Conservation (phyloP, 2,888 invertebrate species). For the Plemyria rubiginata region DNA sequence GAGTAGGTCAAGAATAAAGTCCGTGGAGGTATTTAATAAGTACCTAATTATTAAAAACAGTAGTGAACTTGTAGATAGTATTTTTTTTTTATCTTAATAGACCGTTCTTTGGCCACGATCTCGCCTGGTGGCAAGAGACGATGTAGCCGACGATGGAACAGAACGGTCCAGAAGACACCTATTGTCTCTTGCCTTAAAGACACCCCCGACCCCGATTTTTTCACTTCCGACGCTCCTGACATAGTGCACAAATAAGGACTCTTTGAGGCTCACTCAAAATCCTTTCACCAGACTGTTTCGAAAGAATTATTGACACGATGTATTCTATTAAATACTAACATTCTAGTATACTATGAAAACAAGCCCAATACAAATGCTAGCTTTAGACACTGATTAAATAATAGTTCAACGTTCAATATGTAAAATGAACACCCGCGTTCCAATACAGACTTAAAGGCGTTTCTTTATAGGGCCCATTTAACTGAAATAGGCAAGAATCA, state of each 20-base stretch:
- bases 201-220: no score
- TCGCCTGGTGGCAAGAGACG: no score
- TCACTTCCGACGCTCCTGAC: background rate
- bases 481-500: conserved; percentile 15
- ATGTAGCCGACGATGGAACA: no score
- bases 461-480: conserved; percentile 2
- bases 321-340: no score
- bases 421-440: background rate
- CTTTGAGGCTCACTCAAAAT: no score
- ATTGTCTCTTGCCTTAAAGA: no score
- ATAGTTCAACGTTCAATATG: background rate
- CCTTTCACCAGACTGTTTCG: no score
- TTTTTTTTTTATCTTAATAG: background rate
- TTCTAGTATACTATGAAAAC: background rate
- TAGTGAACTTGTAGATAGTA: background rate
- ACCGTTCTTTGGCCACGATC: no score
- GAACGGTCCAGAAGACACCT: no score
- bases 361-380: background rate
- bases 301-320: no score
- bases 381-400: background rate
- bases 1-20: no score
- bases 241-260: no score
- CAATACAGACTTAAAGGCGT: conserved; percentile 3
- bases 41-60: background rate
- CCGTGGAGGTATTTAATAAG: background rate